Evolutionary conservation across 1,140 invertebrate species (phyloP).

Genomic region (Neomicropteryx cornuta): DNA sequence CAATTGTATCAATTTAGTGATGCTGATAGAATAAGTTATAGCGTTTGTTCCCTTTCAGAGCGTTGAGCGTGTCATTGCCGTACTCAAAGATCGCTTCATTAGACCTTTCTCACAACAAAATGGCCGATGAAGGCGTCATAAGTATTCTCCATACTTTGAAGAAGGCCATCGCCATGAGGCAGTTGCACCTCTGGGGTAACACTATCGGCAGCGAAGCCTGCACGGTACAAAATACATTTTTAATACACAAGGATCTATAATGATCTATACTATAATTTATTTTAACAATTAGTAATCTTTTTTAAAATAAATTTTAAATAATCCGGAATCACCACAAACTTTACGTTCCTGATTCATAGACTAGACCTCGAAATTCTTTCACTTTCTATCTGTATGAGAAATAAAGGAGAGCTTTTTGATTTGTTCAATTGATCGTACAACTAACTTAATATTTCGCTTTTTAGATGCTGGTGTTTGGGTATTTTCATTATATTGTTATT

Average conservation of each 20-base stretch:
- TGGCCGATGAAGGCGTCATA: conserved; percentile 35
- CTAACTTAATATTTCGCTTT: no score
- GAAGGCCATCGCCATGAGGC: conserved; percentile 34
- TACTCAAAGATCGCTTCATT: conserved; percentile 40
- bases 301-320: no score
- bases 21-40: no score
- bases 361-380: no score
- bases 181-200: conserved; percentile 46
- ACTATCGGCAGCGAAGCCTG: conserved; percentile 26
- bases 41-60: conserved; percentile 18
- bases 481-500: no score
- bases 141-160: conserved; percentile 42
- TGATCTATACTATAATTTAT: conserved; percentile 10
- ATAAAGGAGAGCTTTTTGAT: no score
- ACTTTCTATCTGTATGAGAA: no score
- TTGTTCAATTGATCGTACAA: no score
- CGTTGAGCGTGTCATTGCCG: conserved; percentile 37
- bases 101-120: conserved; percentile 41
- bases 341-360: no score
- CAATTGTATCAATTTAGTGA: conserved; percentile 19
- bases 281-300: no score
- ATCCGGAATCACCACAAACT: no score
- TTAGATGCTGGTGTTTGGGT: no score
- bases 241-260: not conserved
- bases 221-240: conserved; percentile 16